Evolutionary conservation across 2,113 vertebrate species (phyloP), one percentile per base, ranked within the genome.

Genomic region (Oxygymnocypris stewartii): DNA sequence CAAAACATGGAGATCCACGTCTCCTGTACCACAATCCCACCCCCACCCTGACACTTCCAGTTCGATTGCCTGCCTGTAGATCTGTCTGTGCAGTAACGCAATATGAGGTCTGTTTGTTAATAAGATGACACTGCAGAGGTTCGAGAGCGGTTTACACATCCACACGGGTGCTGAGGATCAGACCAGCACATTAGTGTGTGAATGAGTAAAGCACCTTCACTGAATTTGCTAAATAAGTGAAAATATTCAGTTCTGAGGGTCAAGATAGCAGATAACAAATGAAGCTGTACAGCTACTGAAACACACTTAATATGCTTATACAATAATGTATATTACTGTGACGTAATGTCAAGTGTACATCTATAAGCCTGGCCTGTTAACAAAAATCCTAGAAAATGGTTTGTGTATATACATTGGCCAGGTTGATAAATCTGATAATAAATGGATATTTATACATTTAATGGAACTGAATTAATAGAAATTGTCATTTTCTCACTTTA

Each of bases 51-150:
- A 89, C 91, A 92, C 92, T 91, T 90, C 79, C 75, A 91, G 93
- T 94, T 87, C 92, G 94, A 92, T 93, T 92, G 92, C 94, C 95
- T 92, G 94, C 16, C 57, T 63, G 28, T 31, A 31, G 28, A 31
- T 31, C 2, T 31, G 96, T 97, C 96, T 96, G 96, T 96, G 95
- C 94, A 87, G 95, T 95, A 95, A 96, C 95, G 93, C 96, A 96
- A 96, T 97, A 98, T 97, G 97, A 97, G 97, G 95, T 95, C 96
- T 97, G 96, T 95, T 96, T 98, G 96, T 96, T 98, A 99, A 98
- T 98, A 97, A 99, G 97, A 96, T 96, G 96, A 97, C 95, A 96
- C 96, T 97, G 97, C 97, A 98, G 96, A 97, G 95, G 95, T 96
- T 86, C 93, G 94, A 95, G n/a, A n/a, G 67, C 18, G 54, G 37